Conservation (phyloP, 2,113 vertebrate genomes). For the Percopsis transmontana region DNA sequence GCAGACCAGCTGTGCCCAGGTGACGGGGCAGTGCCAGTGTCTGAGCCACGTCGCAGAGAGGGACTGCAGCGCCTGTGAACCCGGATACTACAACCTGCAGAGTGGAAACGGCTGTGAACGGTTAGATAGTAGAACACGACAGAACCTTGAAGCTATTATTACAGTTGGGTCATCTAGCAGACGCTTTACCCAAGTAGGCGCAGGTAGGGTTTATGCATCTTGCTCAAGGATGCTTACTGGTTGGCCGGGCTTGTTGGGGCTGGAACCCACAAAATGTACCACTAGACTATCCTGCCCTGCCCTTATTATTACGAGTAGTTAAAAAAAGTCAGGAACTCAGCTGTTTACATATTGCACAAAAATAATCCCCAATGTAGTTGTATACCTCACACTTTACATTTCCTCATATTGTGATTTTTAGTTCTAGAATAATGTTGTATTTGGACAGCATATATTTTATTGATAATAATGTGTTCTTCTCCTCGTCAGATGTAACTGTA, state of each 20-base stretch:
- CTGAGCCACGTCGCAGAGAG: constrained; percentile 84
- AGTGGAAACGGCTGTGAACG: constrained; percentile 88
- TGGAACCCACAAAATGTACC: no score
- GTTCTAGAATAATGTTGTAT: background rate
- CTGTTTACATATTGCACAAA: background rate
- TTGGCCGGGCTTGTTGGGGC: no score
- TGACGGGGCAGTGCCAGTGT: constrained; percentile 92
- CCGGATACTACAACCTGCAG: constrained; percentile 91
- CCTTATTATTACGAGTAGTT: no score
- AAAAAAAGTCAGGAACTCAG: background rate
- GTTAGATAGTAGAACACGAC: constrained; percentile 60
- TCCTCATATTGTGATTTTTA: background rate
- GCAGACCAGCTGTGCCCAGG: constrained; percentile 83
- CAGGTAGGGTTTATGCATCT: no score
- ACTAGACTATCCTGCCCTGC: no score
- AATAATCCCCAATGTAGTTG: background rate
- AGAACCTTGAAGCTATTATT: background rate
- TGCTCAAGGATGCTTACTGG: no score
- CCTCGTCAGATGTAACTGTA: constrained; percentile 86
- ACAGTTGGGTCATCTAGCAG: background rate
- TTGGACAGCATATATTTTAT: no score
- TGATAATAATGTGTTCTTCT: background rate
- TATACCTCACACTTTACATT: background rate
- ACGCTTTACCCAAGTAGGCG: background rate
- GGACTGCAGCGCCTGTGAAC: constrained; percentile 88